Conservation (phyloP, 37 sponge, comb jelly and placozoan genomes). For the Beroe ovata region DNA sequence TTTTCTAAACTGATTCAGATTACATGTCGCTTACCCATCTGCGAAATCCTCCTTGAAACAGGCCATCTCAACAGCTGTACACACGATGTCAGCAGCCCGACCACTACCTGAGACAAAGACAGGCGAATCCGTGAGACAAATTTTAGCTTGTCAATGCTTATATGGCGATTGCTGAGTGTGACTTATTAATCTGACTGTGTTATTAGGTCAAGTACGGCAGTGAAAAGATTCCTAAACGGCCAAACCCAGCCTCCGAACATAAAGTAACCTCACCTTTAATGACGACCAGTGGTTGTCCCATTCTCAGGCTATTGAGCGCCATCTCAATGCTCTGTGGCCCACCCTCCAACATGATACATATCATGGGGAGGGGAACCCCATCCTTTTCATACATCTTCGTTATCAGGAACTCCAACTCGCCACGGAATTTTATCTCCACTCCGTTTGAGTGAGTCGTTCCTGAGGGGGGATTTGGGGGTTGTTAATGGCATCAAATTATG, state of each 20-base stretch:
- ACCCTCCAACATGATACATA: constrained; percentile 60
- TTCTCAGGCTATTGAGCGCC: constrained; percentile 36
- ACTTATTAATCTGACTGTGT: no score
- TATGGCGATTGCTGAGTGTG: no score
- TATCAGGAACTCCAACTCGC: constrained; percentile 53
- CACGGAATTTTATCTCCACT: constrained; percentile 66
- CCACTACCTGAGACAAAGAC: constrained; percentile 26
- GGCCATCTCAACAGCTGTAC: constrained; percentile 39
- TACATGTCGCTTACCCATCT: constrained; percentile 38
- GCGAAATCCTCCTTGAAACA: constrained; percentile 41
- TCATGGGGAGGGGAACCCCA: constrained; percentile 59
- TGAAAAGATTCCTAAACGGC: no score
- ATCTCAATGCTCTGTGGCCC: constrained; percentile 64
- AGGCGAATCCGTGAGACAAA: no score
- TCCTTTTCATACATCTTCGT: constrained; percentile 66
- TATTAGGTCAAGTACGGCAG: no score
- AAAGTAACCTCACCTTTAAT: constrained; percentile 55
- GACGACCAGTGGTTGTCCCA: constrained; percentile 54
- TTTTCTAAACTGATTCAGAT: no score
- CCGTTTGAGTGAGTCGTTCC: constrained; percentile 40
- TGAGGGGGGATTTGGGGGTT: background rate
- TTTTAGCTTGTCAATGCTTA: no score
- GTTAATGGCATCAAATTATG: background rate
- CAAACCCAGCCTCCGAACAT: no score
- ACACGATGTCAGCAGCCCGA: constrained; percentile 52